Conservation (phyloP, 2,113 vertebrate species). For the Trachemys scripta region DNA sequence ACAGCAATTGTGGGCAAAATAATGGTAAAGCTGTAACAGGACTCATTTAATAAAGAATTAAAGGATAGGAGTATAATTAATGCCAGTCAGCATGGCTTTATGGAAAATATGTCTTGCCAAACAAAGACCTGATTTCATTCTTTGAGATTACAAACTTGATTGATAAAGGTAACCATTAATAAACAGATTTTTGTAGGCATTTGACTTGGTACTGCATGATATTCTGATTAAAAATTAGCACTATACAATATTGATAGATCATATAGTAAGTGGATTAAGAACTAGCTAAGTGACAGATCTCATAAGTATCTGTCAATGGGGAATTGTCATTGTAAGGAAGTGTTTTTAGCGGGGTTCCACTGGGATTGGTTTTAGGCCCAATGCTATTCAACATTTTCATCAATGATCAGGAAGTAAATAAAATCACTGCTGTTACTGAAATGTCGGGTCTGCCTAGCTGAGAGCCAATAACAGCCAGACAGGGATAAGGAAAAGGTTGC, state of each 20-base stretch:
- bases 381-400: conserved; percentile 28
- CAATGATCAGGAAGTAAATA: neutral
- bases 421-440: neutral
- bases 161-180: neutral
- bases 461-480: no score
- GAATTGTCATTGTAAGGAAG: neutral
- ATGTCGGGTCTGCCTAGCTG: no score
- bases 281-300: no score
- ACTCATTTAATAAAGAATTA: neutral
- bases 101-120: neutral
- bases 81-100: neutral
- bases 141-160: neutral
- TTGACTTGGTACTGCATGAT: neutral
- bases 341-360: neutral
- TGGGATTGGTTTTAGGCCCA: neutral
- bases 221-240: neutral
- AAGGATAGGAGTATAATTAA: neutral
- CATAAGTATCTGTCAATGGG: neutral
- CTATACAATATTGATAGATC: no score
- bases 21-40: neutral
- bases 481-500: no score
- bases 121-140: neutral
- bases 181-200: neutral
- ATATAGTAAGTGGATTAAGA: no score
- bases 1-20: neutral